phyloP scores from a whole-genome alignment of 2,113 vertebrate genomes.

The Ceratotherium simum region DNA sequence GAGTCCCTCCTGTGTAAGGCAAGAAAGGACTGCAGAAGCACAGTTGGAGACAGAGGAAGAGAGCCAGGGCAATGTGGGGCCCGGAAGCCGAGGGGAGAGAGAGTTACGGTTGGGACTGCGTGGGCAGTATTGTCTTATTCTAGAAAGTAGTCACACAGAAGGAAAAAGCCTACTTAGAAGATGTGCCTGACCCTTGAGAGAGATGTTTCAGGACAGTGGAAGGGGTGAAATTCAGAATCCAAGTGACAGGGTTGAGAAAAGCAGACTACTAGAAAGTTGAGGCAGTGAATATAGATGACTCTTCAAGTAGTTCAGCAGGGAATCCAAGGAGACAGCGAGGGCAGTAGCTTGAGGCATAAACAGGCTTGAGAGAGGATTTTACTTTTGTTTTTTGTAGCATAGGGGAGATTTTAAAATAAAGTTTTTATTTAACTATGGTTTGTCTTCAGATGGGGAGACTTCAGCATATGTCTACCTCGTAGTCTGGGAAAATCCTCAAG shows the following conservation, averaged over 20 bases:
- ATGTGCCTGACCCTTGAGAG: background rate
- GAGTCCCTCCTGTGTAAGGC: background rate
- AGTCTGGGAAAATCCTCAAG: background rate
- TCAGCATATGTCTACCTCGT: background rate
- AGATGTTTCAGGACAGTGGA: background rate
- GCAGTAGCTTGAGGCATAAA: background rate
- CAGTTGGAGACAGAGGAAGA: background rate
- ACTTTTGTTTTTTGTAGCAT: background rate
- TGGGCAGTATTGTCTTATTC: background rate
- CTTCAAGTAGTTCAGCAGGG: background rate
- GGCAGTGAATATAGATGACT: background rate
- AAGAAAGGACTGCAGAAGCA: background rate
- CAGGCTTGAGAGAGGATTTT: background rate
- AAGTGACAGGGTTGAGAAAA: background rate
- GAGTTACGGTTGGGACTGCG: background rate
- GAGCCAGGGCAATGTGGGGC: background rate
- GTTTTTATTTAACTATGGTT: background rate
- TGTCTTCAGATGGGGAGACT: background rate
- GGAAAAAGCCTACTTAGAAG: background rate
- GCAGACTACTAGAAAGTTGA: background rate
- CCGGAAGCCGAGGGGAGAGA: background rate
- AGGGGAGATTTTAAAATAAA: background rate
- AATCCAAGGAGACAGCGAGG: background rate
- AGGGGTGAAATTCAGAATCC: background rate
- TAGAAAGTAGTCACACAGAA: background rate